Conservation (phyloP, 2,113 vertebrate genomes). For the Zingel zingel region DNA sequence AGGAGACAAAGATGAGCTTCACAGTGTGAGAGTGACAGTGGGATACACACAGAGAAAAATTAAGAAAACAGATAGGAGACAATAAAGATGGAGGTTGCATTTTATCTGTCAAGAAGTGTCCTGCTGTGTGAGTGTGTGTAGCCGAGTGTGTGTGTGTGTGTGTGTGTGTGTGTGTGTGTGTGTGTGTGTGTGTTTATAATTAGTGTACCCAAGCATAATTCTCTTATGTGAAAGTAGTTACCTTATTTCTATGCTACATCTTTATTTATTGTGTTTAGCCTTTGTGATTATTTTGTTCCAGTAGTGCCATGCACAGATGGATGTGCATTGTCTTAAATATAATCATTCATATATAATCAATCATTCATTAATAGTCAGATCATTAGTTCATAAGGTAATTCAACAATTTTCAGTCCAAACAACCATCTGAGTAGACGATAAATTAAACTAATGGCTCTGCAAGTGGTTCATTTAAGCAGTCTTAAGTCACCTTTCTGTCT, state of each 20-base stretch:
- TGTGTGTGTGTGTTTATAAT: slow-evolving; percentile 27
- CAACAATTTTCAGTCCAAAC: slow-evolving; percentile 40
- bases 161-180: neutral
- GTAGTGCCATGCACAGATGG: neutral
- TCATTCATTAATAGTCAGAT: slow-evolving; percentile 27
- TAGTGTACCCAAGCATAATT: neutral
- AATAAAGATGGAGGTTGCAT: slow-evolving; percentile 33
- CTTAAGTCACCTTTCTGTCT: slow-evolving; percentile 42
- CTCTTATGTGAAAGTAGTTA: slow-evolving; percentile 5
- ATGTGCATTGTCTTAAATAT: neutral
- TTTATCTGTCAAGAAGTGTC: neutral
- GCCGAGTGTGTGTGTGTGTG: neutral
- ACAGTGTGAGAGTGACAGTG: slow-evolving; percentile 36
- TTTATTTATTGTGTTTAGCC: neutral
- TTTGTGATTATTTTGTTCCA: neutral
- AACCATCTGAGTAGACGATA: slow-evolving; percentile 17
- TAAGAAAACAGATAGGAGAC: slow-evolving; percentile 14
- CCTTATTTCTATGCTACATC: neutral
- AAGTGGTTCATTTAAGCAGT: slow-evolving; percentile 21
- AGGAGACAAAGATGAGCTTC: slow-evolving; percentile 49
- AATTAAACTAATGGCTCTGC: slow-evolving; percentile 53
- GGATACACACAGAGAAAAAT: slow-evolving; percentile 1
- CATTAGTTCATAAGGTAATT: slow-evolving; percentile 50
- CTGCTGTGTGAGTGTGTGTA: slow-evolving; percentile 6
- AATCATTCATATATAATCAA: neutral